Percentiles rank a stretch among this genome's conserved stretches.
Conservation (phyloP, 1,140 invertebrate species). For the Caenorhabditis brenneri region DNA sequence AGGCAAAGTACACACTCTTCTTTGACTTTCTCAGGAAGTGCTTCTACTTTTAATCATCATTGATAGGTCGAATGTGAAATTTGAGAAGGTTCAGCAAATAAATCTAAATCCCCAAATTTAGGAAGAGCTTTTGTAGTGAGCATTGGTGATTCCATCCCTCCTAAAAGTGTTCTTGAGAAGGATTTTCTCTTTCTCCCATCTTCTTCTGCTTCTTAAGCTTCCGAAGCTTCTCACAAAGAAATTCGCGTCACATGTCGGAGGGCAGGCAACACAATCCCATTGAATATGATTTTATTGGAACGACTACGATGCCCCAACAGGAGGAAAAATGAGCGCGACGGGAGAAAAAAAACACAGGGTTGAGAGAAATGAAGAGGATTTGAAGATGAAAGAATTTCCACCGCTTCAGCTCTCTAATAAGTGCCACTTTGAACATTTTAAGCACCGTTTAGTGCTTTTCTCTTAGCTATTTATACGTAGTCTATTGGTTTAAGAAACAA, state of each 20-base stretch:
- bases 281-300: slow-evolving; percentile 43
- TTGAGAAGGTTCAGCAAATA: not conserved
- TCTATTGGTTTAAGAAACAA: slow-evolving; percentile 20
- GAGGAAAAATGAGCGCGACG: not conserved
- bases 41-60: not conserved
- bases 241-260: slow-evolving; percentile 34
- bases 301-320: slow-evolving; percentile 16
- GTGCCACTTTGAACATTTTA: slow-evolving; percentile 42
- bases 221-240: not conserved
- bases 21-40: not conserved
- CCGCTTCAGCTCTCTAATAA: slow-evolving; percentile 37
- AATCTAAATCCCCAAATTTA: not conserved
- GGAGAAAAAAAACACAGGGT: not conserved
- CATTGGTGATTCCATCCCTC: not conserved
- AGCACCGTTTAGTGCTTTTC: slow-evolving; percentile 33
- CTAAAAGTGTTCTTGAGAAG: not conserved
- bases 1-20: not conserved
- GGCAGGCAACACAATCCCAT: slow-evolving; percentile 25
- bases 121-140: not conserved
- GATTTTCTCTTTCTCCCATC: not conserved
- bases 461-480: slow-evolving; percentile 26
- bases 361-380: not conserved
- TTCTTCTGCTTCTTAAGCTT: not conserved
- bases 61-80: slow-evolving; percentile 1
- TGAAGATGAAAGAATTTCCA: slow-evolving; percentile 39